Conservation (phyloP, 2,888 invertebrate genomes). For the Trichogramma evanescens region DNA sequence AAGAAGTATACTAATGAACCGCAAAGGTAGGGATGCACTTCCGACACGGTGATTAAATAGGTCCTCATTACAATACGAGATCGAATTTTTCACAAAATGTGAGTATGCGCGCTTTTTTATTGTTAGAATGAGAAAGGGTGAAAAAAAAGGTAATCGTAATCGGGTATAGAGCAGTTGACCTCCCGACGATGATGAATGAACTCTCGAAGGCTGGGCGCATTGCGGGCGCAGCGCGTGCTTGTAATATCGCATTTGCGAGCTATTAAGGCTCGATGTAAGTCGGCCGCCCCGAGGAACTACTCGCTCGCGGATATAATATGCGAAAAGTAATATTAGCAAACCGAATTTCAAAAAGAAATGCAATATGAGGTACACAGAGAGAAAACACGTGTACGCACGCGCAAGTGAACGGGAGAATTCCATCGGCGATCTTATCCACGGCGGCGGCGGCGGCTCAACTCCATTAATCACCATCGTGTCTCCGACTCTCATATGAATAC, state of each 20-base stretch:
- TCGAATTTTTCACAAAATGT: too few relatives aligned
- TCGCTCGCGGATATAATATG: too few relatives aligned
- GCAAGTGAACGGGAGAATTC: conserved; percentile 37
- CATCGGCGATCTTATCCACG: conserved; percentile 47
- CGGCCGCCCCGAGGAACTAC: background rate
- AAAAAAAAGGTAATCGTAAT: conserved; percentile 2
- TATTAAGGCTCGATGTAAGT: conserved; percentile 32
- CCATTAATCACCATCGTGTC: conserved; percentile 24
- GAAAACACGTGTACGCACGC: background rate
- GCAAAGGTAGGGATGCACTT: conserved; percentile 28
- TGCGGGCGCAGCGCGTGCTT: conserved; percentile 32
- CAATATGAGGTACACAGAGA: conserved; percentile 10
- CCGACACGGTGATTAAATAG: conserved; percentile 35
- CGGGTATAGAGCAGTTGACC: conserved; percentile 8
- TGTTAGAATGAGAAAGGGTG: background rate
- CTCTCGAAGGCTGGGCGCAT: conserved; percentile 30
- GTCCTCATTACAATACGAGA: conserved; percentile 24
- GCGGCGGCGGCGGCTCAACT: conserved; percentile 7
- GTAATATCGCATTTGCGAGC: conserved; percentile 39
- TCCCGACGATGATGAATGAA: conserved; percentile 42
- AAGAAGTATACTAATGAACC: conserved; percentile 12
- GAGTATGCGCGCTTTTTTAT: background rate
- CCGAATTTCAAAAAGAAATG: conserved; percentile 21
- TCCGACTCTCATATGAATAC: conserved; percentile 8
- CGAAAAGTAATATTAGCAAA: conserved; percentile 5